Percentiles rank a stretch among this genome's conserved stretches.
These are phyloP conservation scores for Cyprinodon variegatus DNA, from an alignment of 2,113 vertebrate species.

Conservation along the genomic window DNA sequence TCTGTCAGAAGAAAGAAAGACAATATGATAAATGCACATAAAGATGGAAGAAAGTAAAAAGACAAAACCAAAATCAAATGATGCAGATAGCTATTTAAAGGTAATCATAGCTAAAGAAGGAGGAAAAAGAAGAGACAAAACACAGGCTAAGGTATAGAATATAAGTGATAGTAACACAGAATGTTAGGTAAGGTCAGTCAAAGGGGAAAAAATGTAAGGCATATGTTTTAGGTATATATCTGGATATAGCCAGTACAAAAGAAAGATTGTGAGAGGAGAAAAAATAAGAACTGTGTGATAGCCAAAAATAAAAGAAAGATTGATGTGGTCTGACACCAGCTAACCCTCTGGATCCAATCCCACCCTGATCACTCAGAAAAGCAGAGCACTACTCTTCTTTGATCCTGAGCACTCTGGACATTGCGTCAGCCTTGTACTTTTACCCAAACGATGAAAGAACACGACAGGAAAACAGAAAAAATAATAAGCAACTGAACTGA, in stretches of 20 bases:
- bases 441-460: conserved; percentile 44
- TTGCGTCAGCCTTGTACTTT: conserved; percentile 71
- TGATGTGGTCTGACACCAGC: conserved; percentile 59
- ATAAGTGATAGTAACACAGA: conserved; percentile 2
- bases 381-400: conserved; percentile 65
- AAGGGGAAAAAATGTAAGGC: not conserved
- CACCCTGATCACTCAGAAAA: conserved; percentile 61
- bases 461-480: conserved; percentile 31
- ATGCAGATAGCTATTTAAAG: not conserved
- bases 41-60: not conserved
- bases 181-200: conserved; percentile 19
- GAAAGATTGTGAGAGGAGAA: conserved; percentile 17
- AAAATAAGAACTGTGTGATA: conserved; percentile 24
- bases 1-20: not conserved
- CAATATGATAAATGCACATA: not conserved
- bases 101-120: not conserved
- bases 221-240: conserved; percentile 4
- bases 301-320: conserved; percentile 20
- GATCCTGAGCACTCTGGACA: conserved; percentile 81
- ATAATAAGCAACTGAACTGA: conserved; percentile 48
- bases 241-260: conserved; percentile 33
- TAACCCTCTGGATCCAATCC: conserved; percentile 66
- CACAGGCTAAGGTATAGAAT: not conserved
- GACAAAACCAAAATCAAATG: not conserved
- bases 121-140: conserved; percentile 14